Evolutionary conservation across 2,113 vertebrate genomes (phyloP).

Genomic region (Indicator indicator): DNA sequence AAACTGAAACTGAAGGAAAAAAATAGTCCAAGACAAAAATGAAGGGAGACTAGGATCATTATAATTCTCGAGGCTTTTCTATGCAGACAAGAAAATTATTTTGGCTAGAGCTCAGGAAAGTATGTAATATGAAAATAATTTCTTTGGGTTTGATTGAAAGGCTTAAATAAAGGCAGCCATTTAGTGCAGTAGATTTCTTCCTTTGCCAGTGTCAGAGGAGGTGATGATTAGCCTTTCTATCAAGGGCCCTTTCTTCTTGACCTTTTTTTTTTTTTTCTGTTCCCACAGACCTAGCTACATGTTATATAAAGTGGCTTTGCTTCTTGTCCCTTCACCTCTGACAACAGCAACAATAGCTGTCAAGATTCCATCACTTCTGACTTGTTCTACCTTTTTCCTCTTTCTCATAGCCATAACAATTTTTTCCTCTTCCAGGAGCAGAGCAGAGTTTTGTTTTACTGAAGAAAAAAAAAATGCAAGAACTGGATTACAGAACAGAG

Average conservation of each 20-base stretch:
- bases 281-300: neutral
- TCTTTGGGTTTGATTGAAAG: neutral
- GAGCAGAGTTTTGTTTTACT: too few species aligned
- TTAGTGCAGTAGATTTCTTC: neutral
- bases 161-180: fast-evolving
- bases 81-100: neutral
- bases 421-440: neutral
- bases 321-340: neutral
- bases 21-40: neutral
- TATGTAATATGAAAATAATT: neutral
- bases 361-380: neutral
- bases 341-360: neutral
- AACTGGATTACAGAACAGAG: neutral
- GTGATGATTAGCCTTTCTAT: neutral
- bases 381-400: neutral
- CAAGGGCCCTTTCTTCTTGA: neutral
- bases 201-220: neutral
- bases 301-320: fast-evolving
- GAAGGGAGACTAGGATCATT: neutral
- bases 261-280: neutral
- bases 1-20: neutral
- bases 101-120: neutral
- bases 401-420: neutral
- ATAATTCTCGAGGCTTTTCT: neutral
- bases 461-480: too few species aligned